Base-by-base conservation (phyloP, 23 tunicate genomes). In the Phallusia fumigata region DNA sequence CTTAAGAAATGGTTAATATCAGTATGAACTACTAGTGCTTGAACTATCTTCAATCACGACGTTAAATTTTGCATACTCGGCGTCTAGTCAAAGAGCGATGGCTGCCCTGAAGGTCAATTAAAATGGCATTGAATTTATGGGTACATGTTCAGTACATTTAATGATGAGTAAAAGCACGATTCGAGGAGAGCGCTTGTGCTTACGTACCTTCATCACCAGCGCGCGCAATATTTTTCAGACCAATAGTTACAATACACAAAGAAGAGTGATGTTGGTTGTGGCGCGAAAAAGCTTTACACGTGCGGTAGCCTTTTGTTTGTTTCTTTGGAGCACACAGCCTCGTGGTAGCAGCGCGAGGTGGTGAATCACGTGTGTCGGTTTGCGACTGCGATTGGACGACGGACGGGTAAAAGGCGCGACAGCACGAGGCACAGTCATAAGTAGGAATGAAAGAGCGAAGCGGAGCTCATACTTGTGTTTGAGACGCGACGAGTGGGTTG, bases 351-450 rank as follows among this genome's bases (percentile, higher is more conserved):
- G 16, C 69, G 69, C 69, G 69, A 21, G 69, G 69, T 58, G 69
- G 69, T 58, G 69, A 58, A 58, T 58, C 69, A 58, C 69, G 69
- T 58, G 69, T 21, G 69, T 24, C 28, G 69, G 28, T 24, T 58
- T 58, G 69, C 28, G 69, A 58, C 69, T 58, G 69, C 69, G 69
- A 58, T 58, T 58, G 69, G 69, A 58, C 28, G 13, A 58, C 69
- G 69, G 15, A 16, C 69, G 69, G 28, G 69, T 24, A 58, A 58
- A 58, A 58, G 28, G 28, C 69, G 69, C 69, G 28, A 24, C 69
- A 58, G 16, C 69, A 58, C 69, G 69, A 58, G 69, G 69, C 69
- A 24, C 15, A 11, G 69, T 58, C 69, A 58, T 58, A 58, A 58
- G 69, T 58, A 58, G 69, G 28, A 58, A 22, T 24, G 69, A 13